These are phyloP conservation scores for Wasmannia auropunctata DNA, from an alignment of 1,140 invertebrate genomes.

Conservation along the genomic window DNA sequence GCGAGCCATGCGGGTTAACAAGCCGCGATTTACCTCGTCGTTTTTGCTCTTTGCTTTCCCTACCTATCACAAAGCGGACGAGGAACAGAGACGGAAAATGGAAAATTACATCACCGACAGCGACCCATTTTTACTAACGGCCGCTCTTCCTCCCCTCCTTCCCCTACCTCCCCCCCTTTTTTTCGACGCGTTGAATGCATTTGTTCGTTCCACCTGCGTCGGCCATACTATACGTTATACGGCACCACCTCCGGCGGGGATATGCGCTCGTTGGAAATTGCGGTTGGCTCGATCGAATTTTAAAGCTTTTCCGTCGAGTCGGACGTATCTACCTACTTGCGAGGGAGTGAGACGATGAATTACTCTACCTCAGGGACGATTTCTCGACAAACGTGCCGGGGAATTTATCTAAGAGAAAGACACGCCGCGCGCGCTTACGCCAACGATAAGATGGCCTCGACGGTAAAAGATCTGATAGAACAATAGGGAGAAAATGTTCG, in stretches of 20 bases:
- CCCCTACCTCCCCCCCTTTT: not conserved
- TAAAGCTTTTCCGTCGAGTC: conserved; percentile 36
- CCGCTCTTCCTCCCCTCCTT: not conserved
- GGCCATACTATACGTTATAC: not conserved
- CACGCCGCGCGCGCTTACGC: not conserved
- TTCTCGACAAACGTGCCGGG: conserved; percentile 17
- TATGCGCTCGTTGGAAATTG: conserved; percentile 36
- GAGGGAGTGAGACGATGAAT: conserved; percentile 34
- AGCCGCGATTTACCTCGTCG: conserved; percentile 21
- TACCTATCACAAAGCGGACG: not conserved
- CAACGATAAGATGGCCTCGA: conserved; percentile 4
- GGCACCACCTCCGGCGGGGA: not conserved
- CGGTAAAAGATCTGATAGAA: conserved; percentile 12
- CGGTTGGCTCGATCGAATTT: conserved; percentile 54
- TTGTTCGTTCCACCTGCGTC: not conserved
- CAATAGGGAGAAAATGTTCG: not conserved
- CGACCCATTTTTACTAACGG: conserved; percentile 24
- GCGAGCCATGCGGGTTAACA: not conserved
- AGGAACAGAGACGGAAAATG: conserved; percentile 1
- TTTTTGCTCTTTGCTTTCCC: not conserved
- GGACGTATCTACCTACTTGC: not conserved
- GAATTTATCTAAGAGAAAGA: conserved; percentile 41
- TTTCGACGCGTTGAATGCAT: conserved; percentile 10
- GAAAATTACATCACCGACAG: conserved; percentile 11
- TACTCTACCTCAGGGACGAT: conserved; percentile 39